Evolutionary conservation across 2,113 vertebrate species (phyloP), one percentile per base, ranked within the genome.

Genomic region (Tragelaphus scriptus): DNA sequence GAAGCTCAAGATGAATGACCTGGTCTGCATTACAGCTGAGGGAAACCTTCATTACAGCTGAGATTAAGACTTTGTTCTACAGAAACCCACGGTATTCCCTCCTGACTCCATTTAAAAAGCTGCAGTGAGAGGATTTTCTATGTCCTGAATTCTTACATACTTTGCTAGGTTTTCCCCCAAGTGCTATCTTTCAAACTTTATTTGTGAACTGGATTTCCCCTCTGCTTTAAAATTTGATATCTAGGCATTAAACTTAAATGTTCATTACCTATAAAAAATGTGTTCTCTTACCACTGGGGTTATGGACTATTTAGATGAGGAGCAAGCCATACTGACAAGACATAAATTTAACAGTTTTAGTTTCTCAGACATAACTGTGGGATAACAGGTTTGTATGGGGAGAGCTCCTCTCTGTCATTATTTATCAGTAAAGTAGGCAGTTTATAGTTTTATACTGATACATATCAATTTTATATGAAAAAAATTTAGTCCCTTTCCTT

Each of bases 21-120:
- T 25, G 0, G n/a, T 4, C 51, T 2, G 15, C 11, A 0, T 26
- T 6, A 1, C 19, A 2, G 6, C 11, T 17, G 7, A 19, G 51
- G n/a, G n/a, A 40, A 23, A 12, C 68, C n/a, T 40, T 71, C 68
- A 12, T 71, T 71, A 40, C n/a, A 71, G n/a, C n/a, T 75, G 68
- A 75, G 36, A 0, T 26, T 6, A 21, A 26, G 2, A 28, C 75
- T 59, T 32, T 17, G 32, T 3, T 40, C 26, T 56, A 30, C 15
- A 0, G 14, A 10, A 80, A 11, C 7, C 0, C 1, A 40, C 1
- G 2, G 5, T 75, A 40, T 75, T 75, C 6, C n/a, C 58, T 81
- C 47, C 47, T 9, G 40, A 17, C 47, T 26, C 5, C 10, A 6
- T 16, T 40, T 58, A 2, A 23, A 1, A 68, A 51, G 28, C 40